These are phyloP conservation scores for Camptogramma bilineatum DNA, from an alignment of 2,888 invertebrate genomes.

Conservation along the genomic window DNA sequence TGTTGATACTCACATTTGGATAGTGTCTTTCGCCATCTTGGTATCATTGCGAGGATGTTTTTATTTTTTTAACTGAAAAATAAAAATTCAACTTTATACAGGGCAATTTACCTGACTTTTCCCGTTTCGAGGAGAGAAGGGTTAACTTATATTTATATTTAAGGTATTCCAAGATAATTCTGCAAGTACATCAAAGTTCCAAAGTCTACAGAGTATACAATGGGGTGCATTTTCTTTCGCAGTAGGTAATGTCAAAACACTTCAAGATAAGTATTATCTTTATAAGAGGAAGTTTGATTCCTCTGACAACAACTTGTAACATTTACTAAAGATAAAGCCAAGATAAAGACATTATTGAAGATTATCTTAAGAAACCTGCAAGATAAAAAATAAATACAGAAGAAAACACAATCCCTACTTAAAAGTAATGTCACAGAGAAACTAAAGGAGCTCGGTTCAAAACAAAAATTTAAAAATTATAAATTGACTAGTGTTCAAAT, in stretches of 20 bases:
- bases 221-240: neutral
- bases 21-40: slow-evolving; percentile 71
- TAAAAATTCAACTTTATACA: slow-evolving; percentile 11
- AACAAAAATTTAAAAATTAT: too few relatives aligned
- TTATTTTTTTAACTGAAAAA: slow-evolving; percentile 54
- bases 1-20: slow-evolving; percentile 67
- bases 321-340: slow-evolving; percentile 25
- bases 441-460: too few relatives aligned
- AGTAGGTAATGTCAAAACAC: neutral
- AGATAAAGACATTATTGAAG: slow-evolving; percentile 2
- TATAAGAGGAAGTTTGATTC: slow-evolving; percentile 21
- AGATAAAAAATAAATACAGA: neutral
- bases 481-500: too few relatives aligned
- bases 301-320: slow-evolving; percentile 3
- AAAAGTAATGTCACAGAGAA: neutral
- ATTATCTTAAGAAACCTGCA: neutral
- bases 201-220: neutral
- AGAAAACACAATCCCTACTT: neutral
- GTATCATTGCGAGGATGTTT: slow-evolving; percentile 60
- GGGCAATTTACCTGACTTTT: neutral
- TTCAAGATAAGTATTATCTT: slow-evolving; percentile 12
- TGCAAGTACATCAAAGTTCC: neutral
- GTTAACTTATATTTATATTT: too few relatives aligned
- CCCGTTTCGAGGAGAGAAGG: too few relatives aligned
- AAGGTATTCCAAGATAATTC: too few relatives aligned